Evolutionary conservation across 2,888 invertebrate genomes (phyloP), one percentile per base, ranked within the genome.

Genomic region (Zootermopsis nevadensis): DNA sequence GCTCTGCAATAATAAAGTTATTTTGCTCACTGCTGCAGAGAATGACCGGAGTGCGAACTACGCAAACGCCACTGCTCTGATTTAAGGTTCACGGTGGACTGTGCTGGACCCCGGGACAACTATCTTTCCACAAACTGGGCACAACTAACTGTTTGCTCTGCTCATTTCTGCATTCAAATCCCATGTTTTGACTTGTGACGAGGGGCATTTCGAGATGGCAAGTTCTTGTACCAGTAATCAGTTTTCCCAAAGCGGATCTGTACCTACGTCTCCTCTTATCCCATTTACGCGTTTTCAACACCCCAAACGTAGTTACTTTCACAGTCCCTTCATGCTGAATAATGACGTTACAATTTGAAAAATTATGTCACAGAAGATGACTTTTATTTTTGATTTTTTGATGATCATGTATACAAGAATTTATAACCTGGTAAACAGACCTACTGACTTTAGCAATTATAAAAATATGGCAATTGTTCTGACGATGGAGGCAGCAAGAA

Each of bases 101-200:
- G 7, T 10, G 10, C 60, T 60, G 24, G 60, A 15, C 60, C 69
- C 30, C 31, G 15, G 69, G 12, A 15, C 31, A 69, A 1, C 33
- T 19, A 69, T 69, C 69, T 69, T 69, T 69, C 69, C 69, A 31
- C 69, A 69, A 69, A 69, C 31, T 69, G 69, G 30, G 69, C 69
- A 69, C 12, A 69, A 69, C 69, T 69, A 69, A 69, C 31, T 69
- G 69, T 69, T 69, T 69, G 15, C 33, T 31, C 69, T 69, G 2
- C 69, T 27, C 33, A 30, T 33, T 33, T 69, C 69, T 33, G 60
- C 60, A 60, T n/a, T n/a, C 60, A 60, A 60, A 60, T 33, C 31
- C 69, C 33, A 31, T 31, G 69, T 69, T 69, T 69, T 31, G 31
- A 31, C 69, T 69, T 31, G 69, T 31, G 69, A 27, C 15, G 12